Evolutionary conservation across 2,113 vertebrate species (phyloP), one percentile per base, ranked within the genome.

Genomic region (Amazona guildingii): DNA sequence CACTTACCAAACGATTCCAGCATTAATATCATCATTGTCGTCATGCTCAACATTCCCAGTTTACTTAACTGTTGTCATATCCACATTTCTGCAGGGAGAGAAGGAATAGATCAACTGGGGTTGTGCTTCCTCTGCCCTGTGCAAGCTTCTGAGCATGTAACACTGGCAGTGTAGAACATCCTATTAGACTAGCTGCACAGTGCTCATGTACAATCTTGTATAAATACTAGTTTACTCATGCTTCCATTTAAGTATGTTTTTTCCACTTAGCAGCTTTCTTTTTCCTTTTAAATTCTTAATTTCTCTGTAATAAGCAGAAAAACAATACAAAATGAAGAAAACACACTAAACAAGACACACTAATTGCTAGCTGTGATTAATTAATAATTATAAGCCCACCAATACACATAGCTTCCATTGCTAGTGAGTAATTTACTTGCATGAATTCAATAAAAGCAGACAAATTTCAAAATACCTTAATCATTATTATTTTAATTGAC

Each of bases 281-380:
- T 46, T 51, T 51, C 61, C 88, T 74, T 44, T 5, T 44, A 18
- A 31, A 76, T 78, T 75, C 43, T 72, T 3, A 0, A 1, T 10
- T 82, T 94, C 82, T 88, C 78, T 82, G 31, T 21, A 76, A 62
- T 79, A 64, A 82, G 43, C 46, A 68, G 48, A 59, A 78, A 64
- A 88, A 52, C 41, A 91, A 83, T 64, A 35, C 15, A 73, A 85
- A 89, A 83, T 57, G 15, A 79, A 85, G 51, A 82, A 96, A 81
- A 90, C 49, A 11, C 29, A 77, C 41, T 81, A 77, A 63, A 72
- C 0, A 15, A 91, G 37, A 88, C 61, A 61, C 24, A 39, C 10
- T 63, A 86, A 88, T 90, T 90, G 24, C 44, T 88, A 55, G 20
- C 51, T 92, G 46, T 54, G 41, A 83, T 86, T 90, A 93, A 94